These are phyloP conservation scores for Colistium nudipinnis DNA, from an alignment of 2,113 vertebrate species.

Conservation along the genomic window DNA sequence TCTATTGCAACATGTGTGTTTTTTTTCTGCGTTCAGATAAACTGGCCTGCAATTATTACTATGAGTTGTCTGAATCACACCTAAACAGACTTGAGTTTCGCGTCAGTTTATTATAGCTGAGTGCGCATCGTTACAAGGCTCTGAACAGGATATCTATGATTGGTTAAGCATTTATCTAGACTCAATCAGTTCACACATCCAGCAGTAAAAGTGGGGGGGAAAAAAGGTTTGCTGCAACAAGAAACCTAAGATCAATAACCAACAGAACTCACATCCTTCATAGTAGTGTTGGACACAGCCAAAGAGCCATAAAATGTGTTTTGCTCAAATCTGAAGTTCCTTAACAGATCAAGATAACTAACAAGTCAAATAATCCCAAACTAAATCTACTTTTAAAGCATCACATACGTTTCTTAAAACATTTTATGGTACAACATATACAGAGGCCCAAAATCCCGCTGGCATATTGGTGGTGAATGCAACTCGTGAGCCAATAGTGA, in stretches of 20 bases:
- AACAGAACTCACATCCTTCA: slow-evolving; percentile 23
- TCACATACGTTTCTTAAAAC: slow-evolving; percentile 52
- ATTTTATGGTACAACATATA: slow-evolving; percentile 62
- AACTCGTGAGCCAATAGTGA: slow-evolving; percentile 67
- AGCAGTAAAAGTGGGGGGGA: slow-evolving; percentile 38
- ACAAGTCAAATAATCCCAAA: slow-evolving; percentile 46
- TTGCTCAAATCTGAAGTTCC: slow-evolving; percentile 29
- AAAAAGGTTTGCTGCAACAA: slow-evolving; percentile 31
- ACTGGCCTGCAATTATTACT: background rate
- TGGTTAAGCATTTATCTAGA: slow-evolving; percentile 59
- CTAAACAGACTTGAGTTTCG: slow-evolving; percentile 48
- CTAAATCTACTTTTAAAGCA: slow-evolving; percentile 66
- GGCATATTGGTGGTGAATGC: slow-evolving; percentile 54
- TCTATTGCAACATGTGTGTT: slow-evolving; percentile 12
- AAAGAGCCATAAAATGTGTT: slow-evolving; percentile 19
- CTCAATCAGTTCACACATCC: slow-evolving; percentile 42
- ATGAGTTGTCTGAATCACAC: slow-evolving; percentile 30
- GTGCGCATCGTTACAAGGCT: slow-evolving; percentile 52
- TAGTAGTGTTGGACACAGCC: slow-evolving; percentile 20
- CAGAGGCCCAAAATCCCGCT: slow-evolving; percentile 58
- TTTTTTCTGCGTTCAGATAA: slow-evolving; percentile 8
- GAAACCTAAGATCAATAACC: slow-evolving; percentile 14
- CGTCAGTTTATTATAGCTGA: slow-evolving; percentile 69
- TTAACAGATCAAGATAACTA: slow-evolving; percentile 36
- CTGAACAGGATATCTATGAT: slow-evolving; percentile 50